Conservation (phyloP, 2,888 invertebrate species). For the Xestia xanthographa region DNA sequence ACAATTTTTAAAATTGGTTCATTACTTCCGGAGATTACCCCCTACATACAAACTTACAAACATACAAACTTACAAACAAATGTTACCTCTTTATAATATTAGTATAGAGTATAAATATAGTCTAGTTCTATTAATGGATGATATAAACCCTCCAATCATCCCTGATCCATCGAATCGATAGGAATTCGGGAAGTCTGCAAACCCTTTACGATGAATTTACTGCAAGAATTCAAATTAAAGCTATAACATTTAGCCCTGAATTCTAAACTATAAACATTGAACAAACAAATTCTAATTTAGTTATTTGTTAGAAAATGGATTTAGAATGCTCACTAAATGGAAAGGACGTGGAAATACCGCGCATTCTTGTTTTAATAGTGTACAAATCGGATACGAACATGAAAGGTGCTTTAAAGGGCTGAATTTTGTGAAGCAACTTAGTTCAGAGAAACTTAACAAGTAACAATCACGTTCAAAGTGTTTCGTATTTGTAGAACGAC, state of each 20-base stretch:
- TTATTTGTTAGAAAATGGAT: conserved; percentile 51
- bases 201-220: conserved; percentile 35
- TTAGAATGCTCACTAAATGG: conserved; percentile 7
- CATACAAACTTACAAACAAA: no score
- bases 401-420: conserved; percentile 5
- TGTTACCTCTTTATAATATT: no score
- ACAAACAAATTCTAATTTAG: no score
- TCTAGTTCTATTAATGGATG: neutral
- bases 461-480: neutral
- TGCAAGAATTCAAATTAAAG: conserved; percentile 61
- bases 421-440: neutral
- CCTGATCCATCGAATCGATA: conserved; percentile 7
- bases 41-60: no score
- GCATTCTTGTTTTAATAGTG: conserved; percentile 31
- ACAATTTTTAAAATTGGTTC: no score
- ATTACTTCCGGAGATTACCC: no score
- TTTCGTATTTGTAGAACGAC: neutral
- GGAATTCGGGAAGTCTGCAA: conserved; percentile 20
- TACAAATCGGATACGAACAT: conserved; percentile 8
- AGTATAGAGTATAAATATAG: neutral
- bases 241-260: conserved; percentile 29
- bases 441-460: neutral
- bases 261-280: conserved; percentile 55
- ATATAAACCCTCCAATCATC: neutral
- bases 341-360: conserved; percentile 27